Percentiles rank a stretch among this genome's conserved stretches.
phyloP scores from a whole-genome alignment of 1,140 invertebrate species.

The Calosoma granatense region DNA sequence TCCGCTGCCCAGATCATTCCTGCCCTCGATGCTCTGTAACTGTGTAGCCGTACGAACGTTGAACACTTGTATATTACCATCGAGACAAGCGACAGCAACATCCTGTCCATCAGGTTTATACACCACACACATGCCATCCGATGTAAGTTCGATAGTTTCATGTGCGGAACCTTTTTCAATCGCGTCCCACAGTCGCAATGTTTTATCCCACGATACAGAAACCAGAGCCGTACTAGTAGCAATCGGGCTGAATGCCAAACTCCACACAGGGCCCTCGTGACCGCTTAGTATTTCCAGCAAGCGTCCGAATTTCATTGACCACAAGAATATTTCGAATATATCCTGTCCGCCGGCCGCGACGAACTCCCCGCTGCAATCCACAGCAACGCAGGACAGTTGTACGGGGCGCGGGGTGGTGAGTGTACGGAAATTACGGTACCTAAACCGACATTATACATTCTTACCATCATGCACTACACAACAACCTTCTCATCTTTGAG shows the following conservation, averaged over 20 bases:
- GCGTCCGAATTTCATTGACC: constrained; percentile 86
- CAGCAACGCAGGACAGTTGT: constrained; percentile 85
- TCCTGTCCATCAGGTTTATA: constrained; percentile 85
- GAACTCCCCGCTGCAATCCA: constrained; percentile 84
- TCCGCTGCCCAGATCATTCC: constrained; percentile 77
- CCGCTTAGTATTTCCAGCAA: constrained; percentile 85
- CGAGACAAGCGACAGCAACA: constrained; percentile 82
- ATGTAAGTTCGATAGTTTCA: constrained; percentile 67
- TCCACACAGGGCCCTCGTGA: constrained; percentile 78
- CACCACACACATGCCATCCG: constrained; percentile 75
- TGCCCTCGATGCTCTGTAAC: constrained; percentile 71
- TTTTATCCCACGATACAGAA: constrained; percentile 92
- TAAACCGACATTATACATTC: constrained; percentile 28
- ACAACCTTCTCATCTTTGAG: no score
- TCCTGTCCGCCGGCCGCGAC: constrained; percentile 89
- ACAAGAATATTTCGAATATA: constrained; percentile 90
- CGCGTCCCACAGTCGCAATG: constrained; percentile 84
- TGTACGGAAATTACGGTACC: constrained; percentile 95
- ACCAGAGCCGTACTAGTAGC: constrained; percentile 62
- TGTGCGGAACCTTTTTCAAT: constrained; percentile 70
- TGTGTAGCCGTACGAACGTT: constrained; percentile 61
- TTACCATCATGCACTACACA: background rate
- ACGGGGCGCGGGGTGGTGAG: constrained; percentile 81
- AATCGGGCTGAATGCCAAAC: constrained; percentile 67
- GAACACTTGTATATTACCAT: constrained; percentile 83